A percentile compares a stretch with the other conserved stretches of the same genome.
phyloP scores from a whole-genome alignment of 2,113 vertebrate species.

The Vanacampus margaritifer region DNA sequence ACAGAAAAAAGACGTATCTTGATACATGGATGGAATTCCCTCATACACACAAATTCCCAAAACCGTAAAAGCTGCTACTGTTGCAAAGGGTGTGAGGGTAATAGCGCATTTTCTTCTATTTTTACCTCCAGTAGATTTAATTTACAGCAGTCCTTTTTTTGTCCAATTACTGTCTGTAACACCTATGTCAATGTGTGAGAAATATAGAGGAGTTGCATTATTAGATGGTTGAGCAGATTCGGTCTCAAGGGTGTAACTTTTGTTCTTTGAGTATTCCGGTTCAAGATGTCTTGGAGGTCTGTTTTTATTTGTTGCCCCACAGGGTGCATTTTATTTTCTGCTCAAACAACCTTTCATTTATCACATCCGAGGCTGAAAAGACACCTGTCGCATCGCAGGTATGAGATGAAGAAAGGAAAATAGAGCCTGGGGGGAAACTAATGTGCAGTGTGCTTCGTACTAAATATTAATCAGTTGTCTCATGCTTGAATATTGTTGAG shows the following conservation, averaged over 20 bases:
- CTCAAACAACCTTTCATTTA: slow-evolving; percentile 62
- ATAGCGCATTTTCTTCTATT: not conserved
- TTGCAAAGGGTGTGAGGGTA: too few relatives aligned
- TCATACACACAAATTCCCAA: too few relatives aligned
- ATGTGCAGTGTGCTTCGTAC: slow-evolving; percentile 45
- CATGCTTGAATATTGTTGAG: slow-evolving; percentile 57
- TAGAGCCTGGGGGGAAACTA: slow-evolving; percentile 54
- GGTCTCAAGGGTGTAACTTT: slow-evolving; percentile 31
- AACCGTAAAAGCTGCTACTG: too few relatives aligned
- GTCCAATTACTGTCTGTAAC: slow-evolving; percentile 13
- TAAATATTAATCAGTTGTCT: slow-evolving; percentile 61
- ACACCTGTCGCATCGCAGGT: slow-evolving; percentile 60
- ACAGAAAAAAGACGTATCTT: too few relatives aligned
- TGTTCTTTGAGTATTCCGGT: slow-evolving; percentile 55
- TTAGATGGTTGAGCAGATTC: slow-evolving; percentile 21
- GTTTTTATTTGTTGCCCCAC: slow-evolving; percentile 49
- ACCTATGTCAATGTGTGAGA: slow-evolving; percentile 34
- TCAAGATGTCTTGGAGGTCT: slow-evolving; percentile 33
- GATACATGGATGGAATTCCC: too few relatives aligned
- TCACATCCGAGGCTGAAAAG: slow-evolving; percentile 53
- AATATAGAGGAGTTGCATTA: slow-evolving; percentile 31
- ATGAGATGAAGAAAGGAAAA: slow-evolving; percentile 35
- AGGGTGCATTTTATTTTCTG: slow-evolving; percentile 51
- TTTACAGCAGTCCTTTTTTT: not conserved
- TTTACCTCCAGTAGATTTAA: not conserved